Evolutionary conservation across 1,140 invertebrate genomes (phyloP).

Genomic region (Pseudomyrmex sp.): DNA sequence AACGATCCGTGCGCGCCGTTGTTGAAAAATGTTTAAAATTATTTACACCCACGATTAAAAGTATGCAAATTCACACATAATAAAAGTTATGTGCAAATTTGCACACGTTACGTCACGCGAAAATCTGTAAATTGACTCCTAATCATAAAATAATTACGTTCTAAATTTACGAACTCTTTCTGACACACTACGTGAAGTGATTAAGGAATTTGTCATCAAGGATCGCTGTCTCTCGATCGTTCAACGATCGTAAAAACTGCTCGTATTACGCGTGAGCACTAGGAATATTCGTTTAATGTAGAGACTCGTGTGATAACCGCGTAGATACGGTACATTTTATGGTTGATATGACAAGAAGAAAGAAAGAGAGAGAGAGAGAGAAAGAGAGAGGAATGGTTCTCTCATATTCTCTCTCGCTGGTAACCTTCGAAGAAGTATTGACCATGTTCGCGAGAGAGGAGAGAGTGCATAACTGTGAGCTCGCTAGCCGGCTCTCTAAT

Average conservation of each 20-base stretch:
- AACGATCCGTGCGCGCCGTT: too few relatives aligned
- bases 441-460: not conserved
- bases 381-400: too few relatives aligned
- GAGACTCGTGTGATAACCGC: not conserved
- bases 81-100: too few relatives aligned
- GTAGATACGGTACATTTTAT: not conserved
- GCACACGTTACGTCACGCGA: too few relatives aligned
- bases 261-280: not conserved
- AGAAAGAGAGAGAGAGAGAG: not conserved
- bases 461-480: conserved; percentile 9
- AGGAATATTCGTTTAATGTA: not conserved
- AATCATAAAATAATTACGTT: too few relatives aligned
- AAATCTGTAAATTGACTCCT: too few relatives aligned
- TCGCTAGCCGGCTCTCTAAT: conserved; percentile 14
- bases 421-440: conserved; percentile 6
- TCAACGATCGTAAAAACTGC: too few relatives aligned
- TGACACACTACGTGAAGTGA: not conserved
- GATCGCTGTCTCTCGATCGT: too few relatives aligned
- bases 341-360: not conserved
- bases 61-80: too few relatives aligned
- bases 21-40: too few relatives aligned
- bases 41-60: too few relatives aligned
- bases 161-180: too few relatives aligned
- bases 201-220: not conserved
- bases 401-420: not conserved